Evolutionary conservation across 2,888 invertebrate genomes (phyloP).

Genomic region (Apamea sordens): DNA sequence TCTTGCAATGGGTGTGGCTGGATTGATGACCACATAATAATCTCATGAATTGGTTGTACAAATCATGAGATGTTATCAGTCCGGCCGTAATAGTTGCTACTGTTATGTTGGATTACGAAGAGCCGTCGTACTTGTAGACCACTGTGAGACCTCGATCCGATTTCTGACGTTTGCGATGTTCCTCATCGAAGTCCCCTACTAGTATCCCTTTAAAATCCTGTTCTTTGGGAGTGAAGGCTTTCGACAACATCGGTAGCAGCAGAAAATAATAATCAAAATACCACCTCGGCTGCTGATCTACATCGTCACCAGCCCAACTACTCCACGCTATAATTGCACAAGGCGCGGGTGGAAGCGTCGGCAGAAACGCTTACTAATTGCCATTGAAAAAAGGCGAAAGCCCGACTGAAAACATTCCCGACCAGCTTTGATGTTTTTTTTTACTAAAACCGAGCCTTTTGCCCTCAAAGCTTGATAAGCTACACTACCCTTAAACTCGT

Average conservation of each 20-base stretch:
- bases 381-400: constrained; percentile 91
- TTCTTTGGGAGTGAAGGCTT: neutral
- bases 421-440: constrained; percentile 87
- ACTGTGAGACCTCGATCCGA: too few species aligned
- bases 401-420: constrained; percentile 88
- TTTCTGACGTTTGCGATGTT: neutral
- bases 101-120: neutral
- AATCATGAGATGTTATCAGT: neutral
- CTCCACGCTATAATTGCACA: constrained; percentile 86
- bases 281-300: constrained; percentile 60
- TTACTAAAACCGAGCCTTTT: constrained; percentile 77
- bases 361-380: constrained; percentile 89
- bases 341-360: constrained; percentile 84
- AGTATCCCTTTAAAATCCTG: neutral
- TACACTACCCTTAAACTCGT: constrained; percentile 84
- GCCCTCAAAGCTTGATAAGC: constrained; percentile 87
- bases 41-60: too few species aligned
- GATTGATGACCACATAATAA: too few species aligned
- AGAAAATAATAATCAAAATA: neutral
- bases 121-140: neutral
- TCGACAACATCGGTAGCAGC: neutral
- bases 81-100: neutral
- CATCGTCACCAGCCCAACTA: constrained; percentile 67
- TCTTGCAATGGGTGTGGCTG: neutral
- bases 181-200: neutral